A percentile compares a stretch with the other conserved stretches of the same genome.
phyloP scores from a whole-genome alignment of 2,797 vertebrate species.

The Oryzias sinensis region DNA sequence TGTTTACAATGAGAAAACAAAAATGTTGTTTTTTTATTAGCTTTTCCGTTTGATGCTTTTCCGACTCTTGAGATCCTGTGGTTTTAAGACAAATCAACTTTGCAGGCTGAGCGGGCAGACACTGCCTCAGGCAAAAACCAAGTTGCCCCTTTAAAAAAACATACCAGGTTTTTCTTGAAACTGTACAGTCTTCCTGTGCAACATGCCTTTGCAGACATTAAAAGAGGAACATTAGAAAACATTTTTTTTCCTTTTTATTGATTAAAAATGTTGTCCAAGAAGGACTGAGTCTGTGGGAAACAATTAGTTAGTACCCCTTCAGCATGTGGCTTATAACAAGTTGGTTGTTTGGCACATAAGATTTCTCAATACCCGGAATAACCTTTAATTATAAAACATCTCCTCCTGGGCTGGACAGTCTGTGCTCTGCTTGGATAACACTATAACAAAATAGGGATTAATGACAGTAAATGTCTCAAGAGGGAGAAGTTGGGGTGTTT shows the following conservation, averaged over 20 bases:
- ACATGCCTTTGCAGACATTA: too few species aligned
- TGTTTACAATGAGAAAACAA: slow-evolving; percentile 51
- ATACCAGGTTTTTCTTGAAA: slow-evolving; percentile 20
- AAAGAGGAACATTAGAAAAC: too few species aligned
- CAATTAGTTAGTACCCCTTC: slow-evolving; percentile 14
- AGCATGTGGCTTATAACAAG: slow-evolving; percentile 31
- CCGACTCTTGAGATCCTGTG: slow-evolving; percentile 46
- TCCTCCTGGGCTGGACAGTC: slow-evolving; percentile 17
- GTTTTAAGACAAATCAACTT: slow-evolving; percentile 48
- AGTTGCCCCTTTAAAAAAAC: slow-evolving; percentile 23
- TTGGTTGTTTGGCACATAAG: slow-evolving; percentile 35
- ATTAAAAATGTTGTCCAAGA: too few species aligned
- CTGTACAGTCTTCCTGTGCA: background rate
- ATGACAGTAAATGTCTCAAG: background rate
- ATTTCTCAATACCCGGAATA: slow-evolving; percentile 28
- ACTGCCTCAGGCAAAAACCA: slow-evolving; percentile 26
- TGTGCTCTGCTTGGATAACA: background rate
- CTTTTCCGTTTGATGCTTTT: slow-evolving; percentile 46
- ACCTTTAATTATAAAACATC: slow-evolving; percentile 25
- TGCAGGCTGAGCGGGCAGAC: slow-evolving; percentile 31
- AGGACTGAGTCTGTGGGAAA: slow-evolving; percentile 8
- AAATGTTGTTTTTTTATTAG: slow-evolving; percentile 35
- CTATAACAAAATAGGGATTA: slow-evolving; percentile 11
- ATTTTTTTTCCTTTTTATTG: too few species aligned
- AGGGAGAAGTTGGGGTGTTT: background rate